Conservation (phyloP, 2,797 vertebrate species). For the Micrastur ruficollis region DNA sequence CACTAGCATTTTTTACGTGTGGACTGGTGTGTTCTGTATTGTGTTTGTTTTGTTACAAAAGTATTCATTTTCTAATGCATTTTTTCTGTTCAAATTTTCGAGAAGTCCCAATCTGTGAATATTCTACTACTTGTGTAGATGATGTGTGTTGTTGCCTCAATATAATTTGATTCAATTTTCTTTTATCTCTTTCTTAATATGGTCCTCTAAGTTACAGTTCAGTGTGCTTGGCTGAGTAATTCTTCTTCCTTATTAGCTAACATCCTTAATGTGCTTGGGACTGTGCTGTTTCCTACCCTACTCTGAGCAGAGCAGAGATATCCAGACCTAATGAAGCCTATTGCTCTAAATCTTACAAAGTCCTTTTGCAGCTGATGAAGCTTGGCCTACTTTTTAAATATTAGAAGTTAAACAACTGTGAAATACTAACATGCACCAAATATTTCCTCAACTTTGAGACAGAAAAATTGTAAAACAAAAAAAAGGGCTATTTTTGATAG, state of each 20-base stretch:
- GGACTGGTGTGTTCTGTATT: neutral
- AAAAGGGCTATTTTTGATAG: neutral
- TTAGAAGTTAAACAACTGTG: neutral
- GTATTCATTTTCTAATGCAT: neutral
- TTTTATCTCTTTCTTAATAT: neutral
- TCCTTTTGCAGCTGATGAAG: neutral
- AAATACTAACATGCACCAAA: neutral
- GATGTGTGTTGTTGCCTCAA: neutral
- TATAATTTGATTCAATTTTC: neutral
- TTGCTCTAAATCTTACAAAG: neutral
- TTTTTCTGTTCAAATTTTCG: neutral
- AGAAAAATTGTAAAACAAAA: neutral
- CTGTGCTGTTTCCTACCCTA: neutral
- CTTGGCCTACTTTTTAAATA: neutral
- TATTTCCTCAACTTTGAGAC: neutral
- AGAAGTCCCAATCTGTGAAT: neutral
- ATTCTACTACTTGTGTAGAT: neutral
- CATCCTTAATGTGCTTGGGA: neutral
- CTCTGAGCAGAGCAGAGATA: neutral
- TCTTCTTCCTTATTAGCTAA: neutral
- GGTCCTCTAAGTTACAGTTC: neutral
- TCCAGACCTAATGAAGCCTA: neutral
- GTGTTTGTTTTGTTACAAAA: neutral
- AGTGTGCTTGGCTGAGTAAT: neutral
- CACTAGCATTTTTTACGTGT: neutral